phyloP scores from a whole-genome alignment of 2,797 vertebrate species.

The Muraenolepis orangiensis region DNA sequence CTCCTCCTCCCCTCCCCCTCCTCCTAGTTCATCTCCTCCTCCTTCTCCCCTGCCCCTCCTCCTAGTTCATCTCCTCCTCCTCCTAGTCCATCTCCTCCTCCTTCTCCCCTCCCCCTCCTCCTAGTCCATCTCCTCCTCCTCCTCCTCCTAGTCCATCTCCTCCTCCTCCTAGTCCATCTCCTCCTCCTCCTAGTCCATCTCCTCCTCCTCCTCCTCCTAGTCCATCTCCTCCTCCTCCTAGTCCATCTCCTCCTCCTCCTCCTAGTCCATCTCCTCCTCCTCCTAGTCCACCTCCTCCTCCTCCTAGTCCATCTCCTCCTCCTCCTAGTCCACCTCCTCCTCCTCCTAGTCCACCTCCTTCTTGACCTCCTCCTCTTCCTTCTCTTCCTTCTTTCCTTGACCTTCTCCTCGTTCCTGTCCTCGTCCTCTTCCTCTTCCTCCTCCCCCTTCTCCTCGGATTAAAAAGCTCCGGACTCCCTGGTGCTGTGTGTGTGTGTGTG shows the following conservation, averaged over 20 bases:
- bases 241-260: background rate
- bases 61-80: too few relatives aligned
- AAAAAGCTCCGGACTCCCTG: background rate
- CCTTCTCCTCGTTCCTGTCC: too few relatives aligned
- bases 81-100: background rate
- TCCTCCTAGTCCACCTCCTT: too few relatives aligned
- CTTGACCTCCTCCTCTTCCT: background rate
- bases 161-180: too few relatives aligned
- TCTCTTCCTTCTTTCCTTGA: background rate
- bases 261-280: background rate
- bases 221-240: background rate
- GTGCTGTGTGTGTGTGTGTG: conserved; percentile 19
- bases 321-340: background rate
- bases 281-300: background rate
- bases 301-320: background rate
- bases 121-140: background rate
- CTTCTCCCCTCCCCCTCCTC: too few relatives aligned
- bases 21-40: background rate
- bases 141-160: too few relatives aligned
- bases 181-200: background rate
- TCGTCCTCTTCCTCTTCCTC: background rate
- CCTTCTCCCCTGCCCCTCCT: too few relatives aligned
- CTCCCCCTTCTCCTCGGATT: background rate
- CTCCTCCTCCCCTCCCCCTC: background rate
- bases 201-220: background rate